These are phyloP conservation scores for Diplosoma virens DNA, from an alignment of 23 tunicate genomes.

Conservation along the genomic window DNA sequence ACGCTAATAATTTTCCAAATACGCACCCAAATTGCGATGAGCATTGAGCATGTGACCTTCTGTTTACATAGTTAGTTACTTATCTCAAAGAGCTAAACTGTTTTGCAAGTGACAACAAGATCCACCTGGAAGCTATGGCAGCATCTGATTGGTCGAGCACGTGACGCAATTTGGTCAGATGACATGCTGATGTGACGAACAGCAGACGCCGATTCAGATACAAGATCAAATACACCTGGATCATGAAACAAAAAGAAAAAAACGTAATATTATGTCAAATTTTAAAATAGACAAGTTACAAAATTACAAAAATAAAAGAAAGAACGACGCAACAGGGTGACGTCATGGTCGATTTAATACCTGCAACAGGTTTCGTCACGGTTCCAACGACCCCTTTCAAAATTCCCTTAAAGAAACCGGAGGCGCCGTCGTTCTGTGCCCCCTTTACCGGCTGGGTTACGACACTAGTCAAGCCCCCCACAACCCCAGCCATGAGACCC, in stretches of 20 bases:
- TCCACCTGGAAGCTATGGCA: slow-evolving; percentile 93
- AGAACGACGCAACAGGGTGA: too few species aligned
- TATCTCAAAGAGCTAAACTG: too few species aligned
- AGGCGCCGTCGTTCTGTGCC: slow-evolving; percentile 69
- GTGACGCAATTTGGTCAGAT: slow-evolving; percentile 30
- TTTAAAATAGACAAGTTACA: too few species aligned
- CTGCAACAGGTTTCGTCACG: slow-evolving; percentile 88
- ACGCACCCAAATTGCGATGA: too few species aligned
- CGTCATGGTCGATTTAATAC: too few species aligned
- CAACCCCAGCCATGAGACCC: slow-evolving; percentile 86
- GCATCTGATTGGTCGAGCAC: slow-evolving; percentile 66
- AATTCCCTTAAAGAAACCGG: slow-evolving; percentile 78
- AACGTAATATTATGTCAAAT: too few species aligned
- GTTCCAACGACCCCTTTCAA: slow-evolving; percentile 88
- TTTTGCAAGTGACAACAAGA: too few species aligned
- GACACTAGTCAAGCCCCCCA: slow-evolving; percentile 86
- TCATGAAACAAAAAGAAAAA: too few species aligned
- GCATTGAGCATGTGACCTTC: too few species aligned
- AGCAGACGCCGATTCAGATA: slow-evolving; percentile 90
- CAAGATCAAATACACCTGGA: slow-evolving; percentile 82
- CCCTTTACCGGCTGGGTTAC: slow-evolving; percentile 92
- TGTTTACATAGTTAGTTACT: too few species aligned
- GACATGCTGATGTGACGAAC: slow-evolving; percentile 80
- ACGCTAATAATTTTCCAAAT: too few species aligned
- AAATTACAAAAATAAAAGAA: too few species aligned